Evolutionary conservation across 1,140 invertebrate genomes (phyloP), one percentile per base, ranked within the genome.

Genomic region (Diachasmimorpha longicaudata): DNA sequence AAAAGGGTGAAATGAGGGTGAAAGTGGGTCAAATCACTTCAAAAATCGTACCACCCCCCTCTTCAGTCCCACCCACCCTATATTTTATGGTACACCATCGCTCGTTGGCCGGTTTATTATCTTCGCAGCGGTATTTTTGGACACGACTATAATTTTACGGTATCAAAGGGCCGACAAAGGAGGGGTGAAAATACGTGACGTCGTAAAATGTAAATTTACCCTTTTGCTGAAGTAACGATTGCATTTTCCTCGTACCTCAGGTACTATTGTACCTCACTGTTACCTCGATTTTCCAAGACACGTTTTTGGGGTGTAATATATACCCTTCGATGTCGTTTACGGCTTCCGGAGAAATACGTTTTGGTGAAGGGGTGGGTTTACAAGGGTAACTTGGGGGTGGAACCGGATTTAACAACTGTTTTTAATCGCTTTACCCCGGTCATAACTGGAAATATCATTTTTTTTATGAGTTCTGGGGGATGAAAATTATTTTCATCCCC

Each of bases 191-290:
- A 48, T 66, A 76, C 70, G 75, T 76, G 75, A n/a, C 55, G 69
- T 71, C 75, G 75, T 76, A 76, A 76, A 76, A 76, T 76, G 75
- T 69, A 76, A 71, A 76, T 58, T 76, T 76, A n/a, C 69, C 23
- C 52, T 58, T 19, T 75, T 13, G 39, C 31, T 52, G 16, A 55
- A 37, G 48, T 72, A 72, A 72, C 71, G 71, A 72, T n/a, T 55
- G 55, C 71, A 72, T 72, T 71, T n/a, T 63, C 69, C 39, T n/a
- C 52, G 48, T 76, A 16, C 19, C 52, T 21, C 52, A 21, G 52
- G n/a, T 10, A n/a, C 44, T n/a, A 71, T 48, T 58, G 25, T 36
- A 48, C 63, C n/a, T 10, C 1, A 3, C 1, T 0, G 52, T 1
- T 19, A 16, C 19, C 16, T 37, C 71, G 52, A 63, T 72, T 72